These are phyloP conservation scores for Lepeophtheirus salmonis DNA, from an alignment of 1,140 invertebrate species.

Conservation along the genomic window DNA sequence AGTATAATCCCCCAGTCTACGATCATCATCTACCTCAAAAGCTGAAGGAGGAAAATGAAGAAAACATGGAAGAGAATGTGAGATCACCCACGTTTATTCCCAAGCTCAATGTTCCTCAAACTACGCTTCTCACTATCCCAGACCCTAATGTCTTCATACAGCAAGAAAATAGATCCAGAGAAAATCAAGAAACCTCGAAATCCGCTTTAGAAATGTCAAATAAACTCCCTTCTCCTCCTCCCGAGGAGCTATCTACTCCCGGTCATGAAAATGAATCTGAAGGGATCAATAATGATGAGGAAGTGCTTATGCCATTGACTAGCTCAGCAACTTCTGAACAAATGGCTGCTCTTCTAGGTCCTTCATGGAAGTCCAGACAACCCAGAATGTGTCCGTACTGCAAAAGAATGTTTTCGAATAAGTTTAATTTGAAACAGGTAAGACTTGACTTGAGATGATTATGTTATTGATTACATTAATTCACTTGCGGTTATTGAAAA, in stretches of 20 bases:
- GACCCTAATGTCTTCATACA: not conserved
- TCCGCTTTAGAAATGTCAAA: not conserved
- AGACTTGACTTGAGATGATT: not conserved
- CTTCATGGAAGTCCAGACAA: constrained; percentile 36
- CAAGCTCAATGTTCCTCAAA: no score
- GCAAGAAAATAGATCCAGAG: no score
- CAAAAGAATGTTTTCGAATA: constrained; percentile 25
- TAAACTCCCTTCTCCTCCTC: not conserved
- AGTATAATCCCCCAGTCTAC: not conserved
- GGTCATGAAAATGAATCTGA: not conserved
- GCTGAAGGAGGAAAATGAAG: not conserved
- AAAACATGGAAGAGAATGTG: not conserved
- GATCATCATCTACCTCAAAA: not conserved
- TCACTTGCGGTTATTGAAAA: not conserved
- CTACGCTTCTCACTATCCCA: not conserved
- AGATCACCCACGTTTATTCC: not conserved
- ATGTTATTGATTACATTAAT: not conserved
- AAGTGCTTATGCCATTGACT: not conserved
- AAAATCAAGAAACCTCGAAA: not conserved
- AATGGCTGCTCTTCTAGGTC: constrained; percentile 16
- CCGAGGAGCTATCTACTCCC: not conserved
- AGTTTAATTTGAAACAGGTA: constrained; percentile 30
- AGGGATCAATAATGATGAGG: not conserved
- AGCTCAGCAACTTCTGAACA: constrained; percentile 12
- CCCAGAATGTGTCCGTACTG: constrained; percentile 37